Percentiles rank a stretch among this genome's conserved stretches.
phyloP scores from a whole-genome alignment of 2,888 invertebrate genomes.

The Cancer borealis region DNA sequence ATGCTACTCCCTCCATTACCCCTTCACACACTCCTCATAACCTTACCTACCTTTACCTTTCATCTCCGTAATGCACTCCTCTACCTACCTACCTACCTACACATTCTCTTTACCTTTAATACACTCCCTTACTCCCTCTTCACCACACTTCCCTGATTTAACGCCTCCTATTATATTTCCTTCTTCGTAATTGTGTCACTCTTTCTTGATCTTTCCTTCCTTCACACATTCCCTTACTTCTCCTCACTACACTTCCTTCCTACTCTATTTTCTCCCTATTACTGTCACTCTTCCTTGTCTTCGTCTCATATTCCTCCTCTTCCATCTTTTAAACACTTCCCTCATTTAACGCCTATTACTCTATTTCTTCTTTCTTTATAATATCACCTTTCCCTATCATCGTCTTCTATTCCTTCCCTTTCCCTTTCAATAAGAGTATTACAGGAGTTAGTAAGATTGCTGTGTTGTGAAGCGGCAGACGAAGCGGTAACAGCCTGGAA shows the following conservation, averaged over 20 bases:
- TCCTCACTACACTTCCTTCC: neutral
- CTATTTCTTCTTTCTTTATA: neutral
- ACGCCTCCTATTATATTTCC: neutral
- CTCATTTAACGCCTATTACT: neutral
- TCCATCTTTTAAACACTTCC: neutral
- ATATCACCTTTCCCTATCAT: too few relatives aligned
- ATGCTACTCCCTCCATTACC: neutral
- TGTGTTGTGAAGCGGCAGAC: too few relatives aligned
- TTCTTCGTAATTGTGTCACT: too few relatives aligned
- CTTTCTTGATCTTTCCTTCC: too few relatives aligned
- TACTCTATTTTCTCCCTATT: neutral
- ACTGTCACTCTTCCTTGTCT: neutral
- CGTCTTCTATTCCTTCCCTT: too few relatives aligned
- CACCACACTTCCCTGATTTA: neutral
- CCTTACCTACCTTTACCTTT: neutral
- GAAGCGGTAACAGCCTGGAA: too few relatives aligned
- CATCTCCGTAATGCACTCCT: neutral
- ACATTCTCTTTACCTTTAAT: too few relatives aligned
- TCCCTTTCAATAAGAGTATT: too few relatives aligned
- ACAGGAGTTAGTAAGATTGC: too few relatives aligned
- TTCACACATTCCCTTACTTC: neutral
- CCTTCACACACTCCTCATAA: too few relatives aligned
- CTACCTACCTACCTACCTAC: too few relatives aligned
- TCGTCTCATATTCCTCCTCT: neutral
- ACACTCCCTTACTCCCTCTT: neutral